Evolutionary conservation across 2,888 invertebrate species (phyloP).

Genomic region (Branchellion lobata): DNA sequence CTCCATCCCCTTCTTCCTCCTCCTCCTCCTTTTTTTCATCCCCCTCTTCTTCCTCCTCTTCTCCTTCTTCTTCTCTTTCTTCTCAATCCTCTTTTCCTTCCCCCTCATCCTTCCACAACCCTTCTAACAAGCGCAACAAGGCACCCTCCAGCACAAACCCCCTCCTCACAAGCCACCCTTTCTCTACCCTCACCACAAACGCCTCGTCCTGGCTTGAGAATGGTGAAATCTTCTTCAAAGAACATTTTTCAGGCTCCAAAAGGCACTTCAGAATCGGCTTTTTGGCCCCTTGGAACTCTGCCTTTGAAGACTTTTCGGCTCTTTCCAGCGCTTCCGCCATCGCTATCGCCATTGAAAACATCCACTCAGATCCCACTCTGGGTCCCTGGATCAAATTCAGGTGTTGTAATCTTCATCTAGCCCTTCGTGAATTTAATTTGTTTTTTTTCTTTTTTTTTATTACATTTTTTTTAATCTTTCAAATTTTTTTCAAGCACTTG

Average conservation of each 20-base stretch:
- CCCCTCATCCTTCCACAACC: neutral
- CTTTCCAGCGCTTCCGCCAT: constrained; percentile 52
- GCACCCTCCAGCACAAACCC: neutral
- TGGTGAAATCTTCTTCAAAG: constrained; percentile 1
- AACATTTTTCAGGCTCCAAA: neutral
- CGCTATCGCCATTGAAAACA: constrained; percentile 49
- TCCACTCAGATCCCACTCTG: constrained; percentile 48
- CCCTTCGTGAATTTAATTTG: neutral
- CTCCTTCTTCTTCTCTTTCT: constrained; percentile 1
- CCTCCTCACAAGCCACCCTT: neutral
- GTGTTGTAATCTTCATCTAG: neutral
- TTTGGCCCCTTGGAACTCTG: constrained; percentile 50
- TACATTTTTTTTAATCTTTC: neutral
- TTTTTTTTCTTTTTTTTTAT: neutral
- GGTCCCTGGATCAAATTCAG: constrained; percentile 46
- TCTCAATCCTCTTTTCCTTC: neutral
- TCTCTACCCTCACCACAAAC: neutral
- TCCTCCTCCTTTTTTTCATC: neutral
- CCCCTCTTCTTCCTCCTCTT: neutral
- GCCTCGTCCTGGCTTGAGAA: neutral
- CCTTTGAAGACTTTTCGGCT: constrained; percentile 50
- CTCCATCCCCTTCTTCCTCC: no score
- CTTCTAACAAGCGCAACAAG: neutral
- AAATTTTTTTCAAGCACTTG: neutral
- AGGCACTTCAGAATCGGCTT: constrained; percentile 49